Base-by-base conservation (phyloP, 2,888 invertebrate species). In the Parelbella ahira region DNA sequence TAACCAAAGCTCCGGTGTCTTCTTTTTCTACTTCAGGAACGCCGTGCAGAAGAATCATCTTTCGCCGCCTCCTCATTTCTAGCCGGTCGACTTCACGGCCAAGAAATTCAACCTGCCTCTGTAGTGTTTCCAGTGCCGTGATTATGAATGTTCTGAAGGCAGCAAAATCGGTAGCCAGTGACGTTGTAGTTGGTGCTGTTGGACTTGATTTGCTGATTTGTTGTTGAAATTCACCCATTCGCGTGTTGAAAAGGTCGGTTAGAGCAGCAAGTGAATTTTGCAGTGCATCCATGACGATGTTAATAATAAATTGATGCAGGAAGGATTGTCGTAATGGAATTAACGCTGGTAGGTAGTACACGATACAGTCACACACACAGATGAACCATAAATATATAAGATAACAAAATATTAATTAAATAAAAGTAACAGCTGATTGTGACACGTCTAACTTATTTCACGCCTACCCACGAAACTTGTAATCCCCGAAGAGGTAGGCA, bases 11-110 rank as follows among this genome's bases (percentile, higher is more conserved):
- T 2, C 7, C 8, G n/a, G 24, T 12, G 5, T 23, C 34, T 13
- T 34, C 23, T 6, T 3, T 2, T 8, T 34, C 24, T n/a, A 13
- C 13, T 7, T 23, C 34, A 2, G 23, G 34, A 6, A 34, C 24
- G 2, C 23, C 34, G 5, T 34, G 23, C 3, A 34, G 13, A 3
- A 34, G n/a, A 6, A 24, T 4, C 13, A 13, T 23, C 7, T 34
- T 34, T 3, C 34, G 24, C 2, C 33, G 4, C 4, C 21, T 5
- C n/a, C 11, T 19, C 20, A 34, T 23, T 2, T 23, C 12, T n/a
- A 20, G 20, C 3, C 20, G 20, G 20, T 20, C 20, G 4, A 20
- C 25, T 5, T 15, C 8, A 4, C 20, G 20, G 3, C 4, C 20
- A 2, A 20, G 20, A 6, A 20, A n/a, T 6, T 20, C 6, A 2